Evolutionary conservation across 2,888 invertebrate genomes (phyloP).

Genomic region (Salticus scenicus): DNA sequence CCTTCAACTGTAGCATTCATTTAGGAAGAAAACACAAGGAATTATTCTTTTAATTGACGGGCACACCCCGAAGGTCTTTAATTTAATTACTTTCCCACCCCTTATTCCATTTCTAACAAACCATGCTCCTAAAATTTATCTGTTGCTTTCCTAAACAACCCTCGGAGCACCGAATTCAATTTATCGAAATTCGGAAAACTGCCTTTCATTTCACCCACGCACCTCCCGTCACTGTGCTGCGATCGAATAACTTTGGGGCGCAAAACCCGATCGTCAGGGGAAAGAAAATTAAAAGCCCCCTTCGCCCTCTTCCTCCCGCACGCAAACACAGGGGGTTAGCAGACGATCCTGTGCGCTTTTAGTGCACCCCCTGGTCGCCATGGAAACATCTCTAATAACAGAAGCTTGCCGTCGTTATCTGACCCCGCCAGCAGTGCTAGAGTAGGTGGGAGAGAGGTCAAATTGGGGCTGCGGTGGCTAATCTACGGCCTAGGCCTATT

Average conservation of each 20-base stretch:
- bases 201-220: neutral
- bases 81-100: slow-evolving; percentile 5
- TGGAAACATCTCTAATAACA: slow-evolving; percentile 65
- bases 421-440: slow-evolving; percentile 54
- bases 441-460: slow-evolving; percentile 37
- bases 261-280: slow-evolving; percentile 47
- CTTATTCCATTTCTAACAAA: neutral
- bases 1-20: neutral
- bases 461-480: slow-evolving; percentile 20
- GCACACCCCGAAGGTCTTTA: slow-evolving; percentile 15
- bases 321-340: neutral
- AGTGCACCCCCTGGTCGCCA: slow-evolving; percentile 35
- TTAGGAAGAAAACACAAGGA: neutral
- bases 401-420: slow-evolving; percentile 58
- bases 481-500: slow-evolving; percentile 32
- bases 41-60: neutral
- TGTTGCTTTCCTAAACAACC: slow-evolving; percentile 8
- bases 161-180: slow-evolving; percentile 22
- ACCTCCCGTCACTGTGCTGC: neutral
- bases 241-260: slow-evolving; percentile 44
- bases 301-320: neutral
- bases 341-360: slow-evolving; percentile 52
- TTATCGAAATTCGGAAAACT: slow-evolving; percentile 24
- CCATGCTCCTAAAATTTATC: neutral
- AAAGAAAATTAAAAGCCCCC: slow-evolving; percentile 18